phyloP scores from a whole-genome alignment of 2,888 invertebrate species.

The Muscina levida region DNA sequence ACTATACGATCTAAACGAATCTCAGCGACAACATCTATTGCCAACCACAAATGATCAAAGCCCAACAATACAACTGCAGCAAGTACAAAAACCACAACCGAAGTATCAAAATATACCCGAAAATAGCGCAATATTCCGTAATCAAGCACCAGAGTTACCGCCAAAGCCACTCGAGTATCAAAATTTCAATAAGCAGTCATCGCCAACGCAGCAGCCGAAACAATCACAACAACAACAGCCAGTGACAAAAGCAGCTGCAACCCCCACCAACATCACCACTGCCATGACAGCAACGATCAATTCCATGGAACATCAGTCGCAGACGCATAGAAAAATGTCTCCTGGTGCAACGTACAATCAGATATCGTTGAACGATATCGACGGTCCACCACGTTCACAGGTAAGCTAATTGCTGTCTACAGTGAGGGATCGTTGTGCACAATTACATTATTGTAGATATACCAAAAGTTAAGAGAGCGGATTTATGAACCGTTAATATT shows the following conservation, averaged over 20 bases:
- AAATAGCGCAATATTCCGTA: conserved; percentile 72
- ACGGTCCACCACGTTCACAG: conserved; percentile 75
- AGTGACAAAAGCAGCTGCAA: background rate
- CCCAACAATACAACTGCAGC: conserved; percentile 19
- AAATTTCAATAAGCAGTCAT: conserved; percentile 44
- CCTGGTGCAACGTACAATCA: conserved; percentile 70
- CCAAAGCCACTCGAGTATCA: conserved; percentile 66
- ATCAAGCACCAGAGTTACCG: conserved; percentile 67
- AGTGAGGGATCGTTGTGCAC: no score
- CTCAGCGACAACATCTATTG: conserved; percentile 54
- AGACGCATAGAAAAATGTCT: conserved; percentile 52
- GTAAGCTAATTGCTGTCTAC: conserved; percentile 68
- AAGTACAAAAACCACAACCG: conserved; percentile 67
- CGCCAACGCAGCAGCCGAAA: conserved; percentile 7
- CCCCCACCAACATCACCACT: conserved; percentile 39
- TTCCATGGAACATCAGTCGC: conserved; percentile 25
- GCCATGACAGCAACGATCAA: conserved; percentile 12
- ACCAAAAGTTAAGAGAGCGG: no score
- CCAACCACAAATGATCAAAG: conserved; percentile 38
- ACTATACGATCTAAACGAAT: conserved; percentile 52
- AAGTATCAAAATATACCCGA: conserved; percentile 77
- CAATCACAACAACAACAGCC: conserved; percentile 31
- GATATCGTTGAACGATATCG: conserved; percentile 74
- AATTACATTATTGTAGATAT: no score
- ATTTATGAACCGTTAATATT: no score